phyloP scores from a whole-genome alignment of 2,888 invertebrate genomes.

The Aphidoletes aphidimyza region DNA sequence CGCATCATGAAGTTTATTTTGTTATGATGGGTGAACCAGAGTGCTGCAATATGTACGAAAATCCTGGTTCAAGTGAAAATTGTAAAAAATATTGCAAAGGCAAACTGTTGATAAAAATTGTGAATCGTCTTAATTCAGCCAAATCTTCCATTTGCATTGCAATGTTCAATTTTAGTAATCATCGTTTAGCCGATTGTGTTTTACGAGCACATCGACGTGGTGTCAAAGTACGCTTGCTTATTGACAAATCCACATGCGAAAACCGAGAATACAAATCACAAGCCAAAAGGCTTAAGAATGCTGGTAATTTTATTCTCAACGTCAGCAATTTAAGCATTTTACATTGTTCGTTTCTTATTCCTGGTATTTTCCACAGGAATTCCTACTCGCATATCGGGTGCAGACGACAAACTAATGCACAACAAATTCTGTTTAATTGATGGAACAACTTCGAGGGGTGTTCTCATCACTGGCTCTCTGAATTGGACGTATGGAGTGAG shows the following conservation, averaged over 20 bases:
- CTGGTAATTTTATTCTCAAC: not conserved
- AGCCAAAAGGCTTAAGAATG: not conserved
- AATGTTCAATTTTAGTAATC: not conserved
- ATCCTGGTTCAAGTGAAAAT: not conserved
- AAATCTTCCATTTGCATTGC: slow-evolving; percentile 29
- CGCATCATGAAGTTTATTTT: slow-evolving; percentile 9
- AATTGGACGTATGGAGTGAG: slow-evolving; percentile 35
- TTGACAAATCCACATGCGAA: not conserved
- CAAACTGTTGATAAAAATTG: not conserved
- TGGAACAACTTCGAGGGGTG: not conserved
- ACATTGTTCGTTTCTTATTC: not conserved
- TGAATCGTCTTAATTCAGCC: slow-evolving; percentile 16
- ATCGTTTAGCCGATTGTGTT: not conserved
- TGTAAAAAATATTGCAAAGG: slow-evolving; percentile 18
- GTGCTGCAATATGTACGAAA: not conserved
- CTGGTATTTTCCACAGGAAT: not conserved
- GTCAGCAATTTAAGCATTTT: too few species aligned
- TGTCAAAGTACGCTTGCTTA: not conserved
- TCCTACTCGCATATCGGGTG: not conserved
- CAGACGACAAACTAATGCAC: slow-evolving; percentile 10
- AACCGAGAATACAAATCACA: not conserved
- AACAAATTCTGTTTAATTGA: slow-evolving; percentile 42
- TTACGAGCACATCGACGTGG: not conserved
- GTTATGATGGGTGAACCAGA: slow-evolving; percentile 11
- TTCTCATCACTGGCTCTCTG: slow-evolving; percentile 21